Evolutionary conservation across 2,888 invertebrate genomes (phyloP).

Genomic region (Toxonevra muliebris): DNA sequence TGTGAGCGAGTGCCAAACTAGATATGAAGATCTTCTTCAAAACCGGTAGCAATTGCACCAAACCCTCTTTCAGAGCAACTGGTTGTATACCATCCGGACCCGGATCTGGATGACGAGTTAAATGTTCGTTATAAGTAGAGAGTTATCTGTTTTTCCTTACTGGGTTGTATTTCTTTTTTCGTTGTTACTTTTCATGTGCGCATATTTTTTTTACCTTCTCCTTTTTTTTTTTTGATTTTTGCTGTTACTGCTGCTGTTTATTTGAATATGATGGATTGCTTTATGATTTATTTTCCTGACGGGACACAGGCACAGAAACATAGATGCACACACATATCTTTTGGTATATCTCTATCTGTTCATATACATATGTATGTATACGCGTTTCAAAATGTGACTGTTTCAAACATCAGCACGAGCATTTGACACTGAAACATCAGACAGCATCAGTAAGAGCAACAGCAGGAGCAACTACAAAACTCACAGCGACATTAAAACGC

Average conservation of each 20-base stretch:
- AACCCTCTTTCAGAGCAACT: too few species aligned
- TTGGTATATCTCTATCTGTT: neutral
- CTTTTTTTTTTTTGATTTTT: too few species aligned
- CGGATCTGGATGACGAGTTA: too few species aligned
- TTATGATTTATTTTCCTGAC: constrained; percentile 24
- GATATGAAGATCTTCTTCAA: too few species aligned
- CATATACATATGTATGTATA: neutral
- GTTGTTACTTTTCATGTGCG: too few species aligned
- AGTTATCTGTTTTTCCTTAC: too few species aligned
- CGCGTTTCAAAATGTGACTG: neutral
- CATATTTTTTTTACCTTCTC: too few species aligned
- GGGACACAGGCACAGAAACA: neutral
- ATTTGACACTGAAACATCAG: constrained; percentile 15
- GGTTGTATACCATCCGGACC: too few species aligned
- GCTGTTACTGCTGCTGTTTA: neutral
- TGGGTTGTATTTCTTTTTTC: too few species aligned
- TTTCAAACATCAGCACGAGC: neutral
- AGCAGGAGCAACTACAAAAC: neutral
- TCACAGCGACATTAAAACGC: neutral
- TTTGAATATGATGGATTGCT: constrained; percentile 30
- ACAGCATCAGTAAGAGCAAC: neutral
- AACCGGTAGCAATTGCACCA: too few species aligned
- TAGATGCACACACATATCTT: neutral
- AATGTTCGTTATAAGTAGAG: too few species aligned
- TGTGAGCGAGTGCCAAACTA: too few species aligned